These are phyloP conservation scores for Allolobophora icterica DNA, from an alignment of 2,888 invertebrate species.

Conservation along the genomic window DNA sequence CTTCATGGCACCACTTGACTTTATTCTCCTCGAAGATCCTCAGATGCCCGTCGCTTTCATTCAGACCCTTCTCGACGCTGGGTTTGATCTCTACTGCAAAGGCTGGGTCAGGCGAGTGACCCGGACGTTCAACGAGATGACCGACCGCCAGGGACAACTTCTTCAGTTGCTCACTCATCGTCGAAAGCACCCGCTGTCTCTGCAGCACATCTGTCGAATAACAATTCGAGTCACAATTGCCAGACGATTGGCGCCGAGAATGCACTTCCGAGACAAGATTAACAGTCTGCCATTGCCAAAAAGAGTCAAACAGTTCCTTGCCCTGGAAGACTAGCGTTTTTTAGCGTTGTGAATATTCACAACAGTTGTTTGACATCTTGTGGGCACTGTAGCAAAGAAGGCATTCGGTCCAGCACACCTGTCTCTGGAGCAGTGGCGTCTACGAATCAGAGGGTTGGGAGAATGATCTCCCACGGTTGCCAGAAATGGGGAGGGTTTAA, in stretches of 20 bases:
- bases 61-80: not conserved
- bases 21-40: conserved; percentile 17
- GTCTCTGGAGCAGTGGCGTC: too few relatives aligned
- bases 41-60: not conserved
- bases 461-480: too few relatives aligned
- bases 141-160: not conserved
- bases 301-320: not conserved
- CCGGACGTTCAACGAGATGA: not conserved
- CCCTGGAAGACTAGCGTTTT: not conserved
- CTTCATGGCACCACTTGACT: conserved; percentile 21
- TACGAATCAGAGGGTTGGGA: too few relatives aligned
- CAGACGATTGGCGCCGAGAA: not conserved
- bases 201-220: not conserved
- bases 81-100: not conserved
- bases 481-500: too few relatives aligned
- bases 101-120: conserved; percentile 14
- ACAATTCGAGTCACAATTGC: not conserved
- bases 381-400: too few relatives aligned
- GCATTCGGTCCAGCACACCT: too few relatives aligned
- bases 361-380: too few relatives aligned
- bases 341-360: not conserved
- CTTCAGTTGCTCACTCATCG: not conserved
- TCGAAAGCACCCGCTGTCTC: not conserved
- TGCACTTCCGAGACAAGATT: not conserved
- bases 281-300: conserved; percentile 7